phyloP scores from a whole-genome alignment of 2,888 invertebrate genomes.

The Drosophila paracracens region DNA sequence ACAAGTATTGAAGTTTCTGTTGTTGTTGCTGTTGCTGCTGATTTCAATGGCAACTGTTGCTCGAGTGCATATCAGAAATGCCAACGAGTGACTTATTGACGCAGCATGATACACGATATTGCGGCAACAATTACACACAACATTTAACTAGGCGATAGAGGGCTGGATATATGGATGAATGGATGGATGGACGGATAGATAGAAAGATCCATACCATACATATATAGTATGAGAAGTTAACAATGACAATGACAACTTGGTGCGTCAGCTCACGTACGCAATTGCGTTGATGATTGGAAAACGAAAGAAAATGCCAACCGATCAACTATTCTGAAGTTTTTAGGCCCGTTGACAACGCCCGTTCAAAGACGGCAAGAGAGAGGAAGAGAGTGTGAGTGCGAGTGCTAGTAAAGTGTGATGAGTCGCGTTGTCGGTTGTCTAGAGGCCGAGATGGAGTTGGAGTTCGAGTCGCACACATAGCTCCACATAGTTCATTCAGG shows the following conservation, averaged over 20 bases:
- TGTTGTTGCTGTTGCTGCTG: not conserved
- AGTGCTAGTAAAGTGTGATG: slow-evolving; percentile 9
- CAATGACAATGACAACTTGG: slow-evolving; percentile 53
- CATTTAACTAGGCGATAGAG: slow-evolving; percentile 43
- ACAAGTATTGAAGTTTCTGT: not conserved
- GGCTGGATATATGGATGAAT: slow-evolving; percentile 8
- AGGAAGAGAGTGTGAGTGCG: not conserved
- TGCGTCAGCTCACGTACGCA: slow-evolving; percentile 74
- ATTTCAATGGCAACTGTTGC: slow-evolving; percentile 47
- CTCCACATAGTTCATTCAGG: slow-evolving; percentile 64
- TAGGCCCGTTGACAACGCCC: slow-evolving; percentile 64
- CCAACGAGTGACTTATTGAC: slow-evolving; percentile 76
- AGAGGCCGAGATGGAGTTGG: not conserved
- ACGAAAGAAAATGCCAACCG: slow-evolving; percentile 56
- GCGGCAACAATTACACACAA: slow-evolving; percentile 49
- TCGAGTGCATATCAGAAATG: slow-evolving; percentile 63
- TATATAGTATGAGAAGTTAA: slow-evolving; percentile 14
- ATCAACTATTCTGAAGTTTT: slow-evolving; percentile 35
- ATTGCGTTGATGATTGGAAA: slow-evolving; percentile 75
- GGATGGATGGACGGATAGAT: slow-evolving; percentile 11
- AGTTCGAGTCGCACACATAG: slow-evolving; percentile 30
- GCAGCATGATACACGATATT: slow-evolving; percentile 68
- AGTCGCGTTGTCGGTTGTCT: slow-evolving; percentile 7
- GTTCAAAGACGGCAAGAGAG: slow-evolving; percentile 3
- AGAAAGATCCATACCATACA: not conserved